Evolutionary conservation across 2,888 invertebrate genomes (phyloP), one percentile per base, ranked within the genome.

Genomic region (Ectemnius cavifrons): DNA sequence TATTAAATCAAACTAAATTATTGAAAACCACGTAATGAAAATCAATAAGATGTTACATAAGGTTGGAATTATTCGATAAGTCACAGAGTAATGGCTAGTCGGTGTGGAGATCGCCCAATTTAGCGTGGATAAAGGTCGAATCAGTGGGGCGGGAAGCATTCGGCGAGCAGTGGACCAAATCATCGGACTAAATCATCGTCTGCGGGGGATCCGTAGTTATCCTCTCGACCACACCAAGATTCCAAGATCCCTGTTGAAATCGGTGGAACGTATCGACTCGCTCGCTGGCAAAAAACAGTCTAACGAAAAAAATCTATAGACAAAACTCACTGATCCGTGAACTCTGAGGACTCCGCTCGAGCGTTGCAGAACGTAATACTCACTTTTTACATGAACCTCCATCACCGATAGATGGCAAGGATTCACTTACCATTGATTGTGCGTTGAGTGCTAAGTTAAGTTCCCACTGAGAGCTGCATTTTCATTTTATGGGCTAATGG

Each of bases 111-210:
- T 37, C 37, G 11, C 37, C 37, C 37, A 37, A 37, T 37, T 37
- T 11, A 37, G 37, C 37, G 37, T 37, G 65, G 63, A 58, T 57
- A 78, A 81, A 82, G 79, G 64, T 71, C 71, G 82, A 78, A 72
- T 73, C 68, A 63, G 61, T 20, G 45, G 67, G 60, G 66, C 61
- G 69, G 59, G 72, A 58, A 64, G 59, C 60, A 70, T 80, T 62
- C 67, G 52, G 63, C 57, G 69, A 23, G 80, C 81, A 71, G 75
- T 84, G 84, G 82, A 86, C 86, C 89, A 89, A 89, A 89, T 87
- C 83, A 86, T 87, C 86, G 86, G 82, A 86, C 86, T 88, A 89
- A 89, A 89, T 87, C 83, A 86, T 87, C 86, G 86, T 89, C 84
- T 82, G 85, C 80, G 85, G 88, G 88, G 89, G 89, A 86, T 84